Percentiles rank a stretch among this genome's conserved stretches.
These are phyloP conservation scores for Phaenicophaeus curvirostris DNA, from an alignment of 2,797 vertebrate species.

Conservation along the genomic window DNA sequence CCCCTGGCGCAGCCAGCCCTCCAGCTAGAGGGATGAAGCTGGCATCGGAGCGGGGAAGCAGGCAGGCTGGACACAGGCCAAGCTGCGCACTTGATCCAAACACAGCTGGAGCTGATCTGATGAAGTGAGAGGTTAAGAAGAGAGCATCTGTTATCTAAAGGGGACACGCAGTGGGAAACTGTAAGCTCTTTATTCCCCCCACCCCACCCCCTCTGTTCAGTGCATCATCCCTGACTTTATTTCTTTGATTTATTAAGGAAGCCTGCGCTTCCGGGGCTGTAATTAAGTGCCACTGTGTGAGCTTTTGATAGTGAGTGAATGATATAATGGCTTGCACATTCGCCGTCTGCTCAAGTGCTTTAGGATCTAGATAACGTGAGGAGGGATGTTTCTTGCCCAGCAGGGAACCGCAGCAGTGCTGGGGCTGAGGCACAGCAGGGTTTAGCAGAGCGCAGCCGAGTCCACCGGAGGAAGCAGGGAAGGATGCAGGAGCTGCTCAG, in stretches of 20 bases:
- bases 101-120: slow-evolving; percentile 82
- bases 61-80: slow-evolving; percentile 55
- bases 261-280: slow-evolving; percentile 51
- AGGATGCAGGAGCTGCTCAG: neutral
- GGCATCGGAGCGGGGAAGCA: slow-evolving; percentile 76
- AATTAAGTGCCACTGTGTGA: slow-evolving; percentile 63
- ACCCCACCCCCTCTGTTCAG: neutral
- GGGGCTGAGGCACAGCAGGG: neutral
- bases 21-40: slow-evolving; percentile 70
- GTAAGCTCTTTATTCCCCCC: slow-evolving; percentile 59
- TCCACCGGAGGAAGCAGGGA: fast-evolving
- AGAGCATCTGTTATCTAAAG: slow-evolving; percentile 78
- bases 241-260: slow-evolving; percentile 68
- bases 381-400: neutral
- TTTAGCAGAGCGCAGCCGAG: fast-evolving
- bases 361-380: neutral
- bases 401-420: neutral
- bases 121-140: slow-evolving; percentile 82
- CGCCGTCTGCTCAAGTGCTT: slow-evolving; percentile 26
- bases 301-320: slow-evolving; percentile 46
- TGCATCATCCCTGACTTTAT: slow-evolving; percentile 52
- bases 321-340: slow-evolving; percentile 35
- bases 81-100: slow-evolving; percentile 78
- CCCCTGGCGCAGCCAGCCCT: neutral
- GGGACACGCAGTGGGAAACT: slow-evolving; percentile 56